Conservation (phyloP, 2,888 invertebrate genomes). For the Phanerotoma sp. region DNA sequence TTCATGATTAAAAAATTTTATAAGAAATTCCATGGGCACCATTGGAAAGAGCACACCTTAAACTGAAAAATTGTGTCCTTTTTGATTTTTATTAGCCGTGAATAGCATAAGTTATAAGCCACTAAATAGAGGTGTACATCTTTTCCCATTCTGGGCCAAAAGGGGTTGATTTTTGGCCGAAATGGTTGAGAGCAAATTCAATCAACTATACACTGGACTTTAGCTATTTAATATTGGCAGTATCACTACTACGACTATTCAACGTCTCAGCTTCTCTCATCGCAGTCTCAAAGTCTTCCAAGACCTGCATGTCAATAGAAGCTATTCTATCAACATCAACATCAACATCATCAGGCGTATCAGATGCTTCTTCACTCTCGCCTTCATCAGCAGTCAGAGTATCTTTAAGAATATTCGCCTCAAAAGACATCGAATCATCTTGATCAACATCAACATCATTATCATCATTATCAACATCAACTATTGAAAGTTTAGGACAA, state of each 20-base stretch:
- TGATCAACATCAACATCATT: constrained; percentile 14
- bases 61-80: too few relatives aligned
- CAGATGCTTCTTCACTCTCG: constrained; percentile 30
- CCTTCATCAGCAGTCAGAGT: constrained; percentile 19
- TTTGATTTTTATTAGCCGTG: too few relatives aligned
- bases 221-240: constrained; percentile 39
- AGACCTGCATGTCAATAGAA: constrained; percentile 43
- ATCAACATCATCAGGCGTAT: constrained; percentile 36
- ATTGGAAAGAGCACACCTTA: too few relatives aligned
- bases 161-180: too few relatives aligned
- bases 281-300: constrained; percentile 45
- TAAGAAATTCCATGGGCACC: too few relatives aligned
- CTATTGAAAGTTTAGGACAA: too few relatives aligned
- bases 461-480: constrained; percentile 15
- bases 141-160: too few relatives aligned
- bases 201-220: not conserved
- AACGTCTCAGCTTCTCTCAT: constrained; percentile 40
- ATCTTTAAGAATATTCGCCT: constrained; percentile 19
- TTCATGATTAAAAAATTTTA: too few relatives aligned
- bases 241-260: too few relatives aligned
- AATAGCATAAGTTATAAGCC: too few relatives aligned
- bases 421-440: constrained; percentile 1
- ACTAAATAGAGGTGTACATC: too few relatives aligned
- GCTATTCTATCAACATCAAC: constrained; percentile 28
- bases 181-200: not conserved